Percentiles rank a stretch among this genome's conserved stretches.
Evolutionary conservation across 2,888 invertebrate genomes (phyloP).

Genomic region (Argyresthia goedartella): DNA sequence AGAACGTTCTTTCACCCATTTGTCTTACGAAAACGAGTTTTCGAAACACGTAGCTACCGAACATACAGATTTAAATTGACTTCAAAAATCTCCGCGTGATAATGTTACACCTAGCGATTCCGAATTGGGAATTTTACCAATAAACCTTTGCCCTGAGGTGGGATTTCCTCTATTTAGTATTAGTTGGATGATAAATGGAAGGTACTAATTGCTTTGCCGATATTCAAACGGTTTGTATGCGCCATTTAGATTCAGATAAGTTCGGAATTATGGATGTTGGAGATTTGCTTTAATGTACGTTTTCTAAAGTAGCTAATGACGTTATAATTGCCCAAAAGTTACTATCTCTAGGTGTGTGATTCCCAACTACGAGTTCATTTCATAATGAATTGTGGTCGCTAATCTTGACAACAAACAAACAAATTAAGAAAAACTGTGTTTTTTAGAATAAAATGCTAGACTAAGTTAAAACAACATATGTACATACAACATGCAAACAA

Average conservation of each 20-base stretch:
- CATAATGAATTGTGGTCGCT: no score
- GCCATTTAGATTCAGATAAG: slow-evolving; percentile 58
- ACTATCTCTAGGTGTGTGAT: no score
- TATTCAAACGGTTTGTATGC: slow-evolving; percentile 34
- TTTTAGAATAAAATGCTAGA: no score
- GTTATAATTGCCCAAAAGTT: no score
- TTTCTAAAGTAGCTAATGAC: no score
- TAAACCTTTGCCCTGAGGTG: slow-evolving; percentile 51
- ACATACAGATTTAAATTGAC: neutral
- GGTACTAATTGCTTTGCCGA: slow-evolving; percentile 50
- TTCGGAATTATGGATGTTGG: slow-evolving; percentile 28
- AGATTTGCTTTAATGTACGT: slow-evolving; percentile 13
- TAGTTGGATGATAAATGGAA: slow-evolving; percentile 34
- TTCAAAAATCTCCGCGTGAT: neutral
- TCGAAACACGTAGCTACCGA: neutral
- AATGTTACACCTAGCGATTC: neutral
- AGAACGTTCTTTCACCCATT: neutral
- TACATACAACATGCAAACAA: neutral
- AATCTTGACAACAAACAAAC: no score
- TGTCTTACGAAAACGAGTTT: neutral
- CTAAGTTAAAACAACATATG: no score
- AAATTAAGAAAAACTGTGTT: no score
- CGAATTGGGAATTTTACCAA: slow-evolving; percentile 36
- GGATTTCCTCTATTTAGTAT: slow-evolving; percentile 19
- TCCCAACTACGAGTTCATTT: no score